Conservation (phyloP, 2,888 invertebrate species). For the Drosophila maculinotata region DNA sequence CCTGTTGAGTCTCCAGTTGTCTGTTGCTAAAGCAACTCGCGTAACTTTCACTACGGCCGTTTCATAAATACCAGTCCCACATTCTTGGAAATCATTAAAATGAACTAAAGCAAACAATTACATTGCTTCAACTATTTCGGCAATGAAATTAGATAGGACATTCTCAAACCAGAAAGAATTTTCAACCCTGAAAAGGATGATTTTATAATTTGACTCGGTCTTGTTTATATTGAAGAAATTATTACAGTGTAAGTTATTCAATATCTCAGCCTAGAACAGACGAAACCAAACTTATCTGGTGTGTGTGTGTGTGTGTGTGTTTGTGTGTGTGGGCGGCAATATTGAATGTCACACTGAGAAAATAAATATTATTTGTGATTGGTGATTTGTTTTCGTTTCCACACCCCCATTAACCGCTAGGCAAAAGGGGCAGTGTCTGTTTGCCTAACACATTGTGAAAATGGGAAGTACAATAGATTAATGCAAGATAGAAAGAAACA, state of each 20-base stretch:
- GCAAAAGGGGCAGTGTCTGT: too few species aligned
- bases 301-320: neutral
- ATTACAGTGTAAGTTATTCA: neutral
- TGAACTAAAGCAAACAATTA: neutral
- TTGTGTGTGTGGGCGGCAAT: constrained; percentile 8
- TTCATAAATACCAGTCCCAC: too few species aligned
- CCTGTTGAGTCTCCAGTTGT: neutral
- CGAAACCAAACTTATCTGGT: neutral
- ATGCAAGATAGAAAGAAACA: neutral
- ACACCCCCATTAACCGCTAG: neutral
- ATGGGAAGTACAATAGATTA: too few species aligned
- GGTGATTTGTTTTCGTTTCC: constrained; percentile 31
- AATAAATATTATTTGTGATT: constrained; percentile 35
- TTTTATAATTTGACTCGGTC: too few species aligned
- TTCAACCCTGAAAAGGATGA: too few species aligned
- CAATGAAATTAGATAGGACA: neutral
- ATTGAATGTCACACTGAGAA: constrained; percentile 35
- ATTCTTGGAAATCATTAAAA: neutral
- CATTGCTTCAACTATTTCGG: neutral
- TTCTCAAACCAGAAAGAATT: neutral
- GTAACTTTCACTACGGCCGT: neutral
- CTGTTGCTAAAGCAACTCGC: constrained; percentile 1
- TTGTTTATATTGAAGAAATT: neutral
- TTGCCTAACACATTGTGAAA: too few species aligned
- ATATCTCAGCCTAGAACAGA: neutral